Evolutionary conservation across 2,797 vertebrate genomes (phyloP).

Genomic region (Gouania willdenowi): DNA sequence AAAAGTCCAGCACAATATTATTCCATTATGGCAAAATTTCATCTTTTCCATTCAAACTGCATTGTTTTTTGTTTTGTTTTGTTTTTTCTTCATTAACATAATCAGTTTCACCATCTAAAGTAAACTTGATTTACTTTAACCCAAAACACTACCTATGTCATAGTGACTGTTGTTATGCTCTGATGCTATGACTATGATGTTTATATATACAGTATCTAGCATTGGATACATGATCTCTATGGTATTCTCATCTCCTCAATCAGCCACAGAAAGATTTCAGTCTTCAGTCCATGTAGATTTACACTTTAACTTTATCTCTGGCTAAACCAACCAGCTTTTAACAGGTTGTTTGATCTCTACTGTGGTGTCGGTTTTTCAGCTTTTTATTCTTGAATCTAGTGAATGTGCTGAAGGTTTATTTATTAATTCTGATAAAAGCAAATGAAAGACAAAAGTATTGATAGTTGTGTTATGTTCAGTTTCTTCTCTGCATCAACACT

Average conservation of each 20-base stretch:
- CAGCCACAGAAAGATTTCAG: constrained; percentile 13
- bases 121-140: no score
- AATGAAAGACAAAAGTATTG: no score
- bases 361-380: background rate
- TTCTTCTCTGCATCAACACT: no score
- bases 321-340: background rate
- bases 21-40: no score
- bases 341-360: background rate
- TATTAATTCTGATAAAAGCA: no score
- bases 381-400: background rate
- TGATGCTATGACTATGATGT: constrained; percentile 18
- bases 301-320: background rate
- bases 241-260: constrained; percentile 23
- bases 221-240: constrained; percentile 30
- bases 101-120: no score
- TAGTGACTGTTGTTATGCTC: constrained; percentile 26
- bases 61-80: no score
- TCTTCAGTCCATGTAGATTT: constrained; percentile 11
- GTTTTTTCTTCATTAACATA: no score
- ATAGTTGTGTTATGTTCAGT: no score
- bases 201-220: constrained; percentile 51
- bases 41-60: no score
- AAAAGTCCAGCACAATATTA: no score
- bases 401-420: background rate
- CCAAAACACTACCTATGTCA: no score